Evolutionary conservation across 2,888 invertebrate genomes (phyloP).

Genomic region (Pseudococcus longispinus): DNA sequence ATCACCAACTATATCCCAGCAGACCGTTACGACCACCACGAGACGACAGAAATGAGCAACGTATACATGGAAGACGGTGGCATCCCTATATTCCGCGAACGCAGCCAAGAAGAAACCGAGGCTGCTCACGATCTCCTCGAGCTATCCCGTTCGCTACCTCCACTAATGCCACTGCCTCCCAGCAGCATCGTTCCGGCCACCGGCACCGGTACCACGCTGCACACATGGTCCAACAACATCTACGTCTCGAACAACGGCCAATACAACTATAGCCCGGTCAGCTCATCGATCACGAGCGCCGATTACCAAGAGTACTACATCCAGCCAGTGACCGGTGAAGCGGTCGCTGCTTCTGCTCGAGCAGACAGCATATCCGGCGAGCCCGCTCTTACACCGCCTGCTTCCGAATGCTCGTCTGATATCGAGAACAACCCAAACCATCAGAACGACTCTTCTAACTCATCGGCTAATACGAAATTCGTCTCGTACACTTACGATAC

Average conservation of each 20-base stretch:
- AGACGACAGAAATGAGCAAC: not conserved
- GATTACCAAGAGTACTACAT: slow-evolving; percentile 59
- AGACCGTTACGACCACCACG: slow-evolving; percentile 54
- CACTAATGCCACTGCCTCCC: slow-evolving; percentile 73
- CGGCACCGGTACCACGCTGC: not conserved
- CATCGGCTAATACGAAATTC: slow-evolving; percentile 59
- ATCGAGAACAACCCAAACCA: slow-evolving; percentile 70
- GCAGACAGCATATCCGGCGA: not conserved
- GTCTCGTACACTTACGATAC: slow-evolving; percentile 58
- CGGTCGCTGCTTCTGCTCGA: not conserved
- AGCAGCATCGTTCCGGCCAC: not conserved
- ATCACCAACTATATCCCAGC: slow-evolving; percentile 57
- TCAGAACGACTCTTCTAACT: slow-evolving; percentile 62
- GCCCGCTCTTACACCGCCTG: slow-evolving; percentile 69
- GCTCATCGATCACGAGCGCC: slow-evolving; percentile 58
- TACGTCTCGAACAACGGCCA: slow-evolving; percentile 46
- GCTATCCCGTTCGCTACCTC: slow-evolving; percentile 85
- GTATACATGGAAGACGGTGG: slow-evolving; percentile 56
- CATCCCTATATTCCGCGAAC: slow-evolving; percentile 61
- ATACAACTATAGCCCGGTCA: slow-evolving; percentile 52
- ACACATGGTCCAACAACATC: slow-evolving; percentile 42
- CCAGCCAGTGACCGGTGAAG: slow-evolving; percentile 46
- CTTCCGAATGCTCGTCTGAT: slow-evolving; percentile 76
- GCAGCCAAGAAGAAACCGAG: slow-evolving; percentile 80
- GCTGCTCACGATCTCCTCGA: slow-evolving; percentile 90